A percentile compares a stretch with the other conserved stretches of the same genome.
phyloP scores from a whole-genome alignment of 1,140 invertebrate species.

The Aphidius gifuensis region DNA sequence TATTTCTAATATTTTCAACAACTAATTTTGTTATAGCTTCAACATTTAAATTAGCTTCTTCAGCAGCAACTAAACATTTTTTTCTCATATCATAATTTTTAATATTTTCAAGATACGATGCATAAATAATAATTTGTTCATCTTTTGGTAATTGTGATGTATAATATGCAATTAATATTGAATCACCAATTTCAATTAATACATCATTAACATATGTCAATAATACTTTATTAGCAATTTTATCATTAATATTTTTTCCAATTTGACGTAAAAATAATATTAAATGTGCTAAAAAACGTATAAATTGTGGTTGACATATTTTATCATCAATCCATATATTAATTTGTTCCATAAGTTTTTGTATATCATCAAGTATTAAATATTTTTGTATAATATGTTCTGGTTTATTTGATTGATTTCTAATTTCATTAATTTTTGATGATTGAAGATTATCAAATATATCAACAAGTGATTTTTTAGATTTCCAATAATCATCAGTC shows the following conservation, averaged over 20 bases:
- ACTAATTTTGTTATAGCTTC: slow-evolving; percentile 77
- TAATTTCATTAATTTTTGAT: slow-evolving; percentile 56
- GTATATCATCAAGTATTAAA: slow-evolving; percentile 71
- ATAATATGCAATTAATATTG: slow-evolving; percentile 81
- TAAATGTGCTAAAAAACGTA: slow-evolving; percentile 82
- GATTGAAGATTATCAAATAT: slow-evolving; percentile 66
- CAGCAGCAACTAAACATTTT: slow-evolving; percentile 64
- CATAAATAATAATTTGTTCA: slow-evolving; percentile 74
- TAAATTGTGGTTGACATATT: slow-evolving; percentile 58
- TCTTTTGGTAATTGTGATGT: slow-evolving; percentile 69
- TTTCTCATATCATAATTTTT: slow-evolving; percentile 62
- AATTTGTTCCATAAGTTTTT: slow-evolving; percentile 62
- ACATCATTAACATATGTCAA: slow-evolving; percentile 66
- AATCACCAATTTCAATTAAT: slow-evolving; percentile 70
- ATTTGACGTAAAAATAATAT: slow-evolving; percentile 78
- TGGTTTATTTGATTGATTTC: slow-evolving; percentile 57
- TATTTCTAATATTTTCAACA: slow-evolving; percentile 72
- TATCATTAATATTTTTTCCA: slow-evolving; percentile 65
- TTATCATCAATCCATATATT: slow-evolving; percentile 46
- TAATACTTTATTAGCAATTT: slow-evolving; percentile 70
- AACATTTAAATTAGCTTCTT: slow-evolving; percentile 78
- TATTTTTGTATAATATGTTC: slow-evolving; percentile 74
- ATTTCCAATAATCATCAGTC: slow-evolving; percentile 77
- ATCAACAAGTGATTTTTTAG: slow-evolving; percentile 69
- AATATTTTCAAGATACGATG: slow-evolving; percentile 72